Evolutionary conservation across 1,140 invertebrate species (phyloP).

Genomic region (Cylas formicarius): DNA sequence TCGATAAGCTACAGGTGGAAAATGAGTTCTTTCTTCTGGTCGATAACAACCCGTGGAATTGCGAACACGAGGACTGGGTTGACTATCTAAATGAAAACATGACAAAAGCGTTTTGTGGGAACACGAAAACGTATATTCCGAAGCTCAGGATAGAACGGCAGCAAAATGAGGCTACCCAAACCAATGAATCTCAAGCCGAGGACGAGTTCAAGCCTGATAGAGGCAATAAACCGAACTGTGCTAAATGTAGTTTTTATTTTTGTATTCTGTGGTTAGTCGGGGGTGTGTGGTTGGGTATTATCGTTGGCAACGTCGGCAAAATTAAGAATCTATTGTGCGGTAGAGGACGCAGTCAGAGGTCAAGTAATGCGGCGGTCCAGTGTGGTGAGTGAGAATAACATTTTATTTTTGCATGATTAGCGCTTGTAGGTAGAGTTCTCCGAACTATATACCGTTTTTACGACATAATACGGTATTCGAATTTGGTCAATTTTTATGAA

Average conservation of each 20-base stretch:
- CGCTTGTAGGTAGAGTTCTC: too few relatives aligned
- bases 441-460: too few relatives aligned
- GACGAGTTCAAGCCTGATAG: neutral
- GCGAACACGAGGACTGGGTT: constrained; percentile 13
- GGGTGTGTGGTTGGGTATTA: constrained; percentile 23
- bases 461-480: too few relatives aligned
- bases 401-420: too few relatives aligned
- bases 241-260: constrained; percentile 16
- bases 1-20: constrained; percentile 13
- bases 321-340: constrained; percentile 13
- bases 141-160: neutral
- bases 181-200: neutral
- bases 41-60: constrained; percentile 25
- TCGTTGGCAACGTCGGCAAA: constrained; percentile 21
- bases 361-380: too few relatives aligned
- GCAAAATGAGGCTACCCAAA: neutral
- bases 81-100: constrained; percentile 11
- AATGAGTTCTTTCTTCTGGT: constrained; percentile 17
- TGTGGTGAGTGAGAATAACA: too few relatives aligned
- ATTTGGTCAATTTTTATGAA: too few relatives aligned
- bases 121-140: neutral
- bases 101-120: constrained; percentile 13
- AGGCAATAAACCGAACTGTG: constrained; percentile 3
- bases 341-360: too few relatives aligned
- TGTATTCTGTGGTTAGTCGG: constrained; percentile 16